phyloP scores from a whole-genome alignment of 2,888 invertebrate genomes.

The Conchocele bisecta region DNA sequence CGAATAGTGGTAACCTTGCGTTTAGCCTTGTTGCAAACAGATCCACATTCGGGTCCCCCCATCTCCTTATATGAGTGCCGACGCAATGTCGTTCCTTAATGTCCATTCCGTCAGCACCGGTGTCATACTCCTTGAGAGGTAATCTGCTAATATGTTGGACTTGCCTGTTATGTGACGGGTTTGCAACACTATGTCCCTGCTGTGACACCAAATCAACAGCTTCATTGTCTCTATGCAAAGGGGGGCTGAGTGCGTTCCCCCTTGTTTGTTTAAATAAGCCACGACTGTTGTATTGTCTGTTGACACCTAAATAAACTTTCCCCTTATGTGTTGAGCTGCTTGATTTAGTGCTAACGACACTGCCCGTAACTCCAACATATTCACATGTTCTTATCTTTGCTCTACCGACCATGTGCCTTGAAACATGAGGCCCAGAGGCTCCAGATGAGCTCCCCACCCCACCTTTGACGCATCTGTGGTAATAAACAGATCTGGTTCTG shows the following conservation, averaged over 20 bases:
- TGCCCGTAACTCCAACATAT: conserved; percentile 16
- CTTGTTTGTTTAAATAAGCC: conserved; percentile 15
- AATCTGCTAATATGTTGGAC: no score
- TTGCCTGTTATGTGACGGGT: conserved; percentile 21
- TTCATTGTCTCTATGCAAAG: conserved; percentile 2
- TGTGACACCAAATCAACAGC: conserved; percentile 8
- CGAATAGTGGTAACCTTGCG: no score
- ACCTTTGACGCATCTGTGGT: conserved; percentile 27
- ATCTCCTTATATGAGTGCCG: no score
- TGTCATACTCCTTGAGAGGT: neutral
- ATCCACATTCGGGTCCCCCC: neutral
- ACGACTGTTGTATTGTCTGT: conserved; percentile 27
- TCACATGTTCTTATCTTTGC: conserved; percentile 12
- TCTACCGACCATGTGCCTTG: neutral
- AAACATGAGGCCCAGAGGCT: neutral
- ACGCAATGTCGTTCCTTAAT: no score
- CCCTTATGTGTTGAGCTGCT: neutral
- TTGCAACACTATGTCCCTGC: neutral
- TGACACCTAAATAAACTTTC: neutral
- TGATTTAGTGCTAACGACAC: conserved; percentile 2
- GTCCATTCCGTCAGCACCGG: neutral
- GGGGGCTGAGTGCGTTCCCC: conserved; percentile 14
- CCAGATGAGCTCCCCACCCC: conserved; percentile 11
- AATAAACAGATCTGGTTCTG: neutral
- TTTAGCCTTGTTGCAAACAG: no score